A percentile compares a stretch with the other conserved stretches of the same genome.
phyloP scores from a whole-genome alignment of 1,140 invertebrate genomes.

The Temnothorax curvispinosus region DNA sequence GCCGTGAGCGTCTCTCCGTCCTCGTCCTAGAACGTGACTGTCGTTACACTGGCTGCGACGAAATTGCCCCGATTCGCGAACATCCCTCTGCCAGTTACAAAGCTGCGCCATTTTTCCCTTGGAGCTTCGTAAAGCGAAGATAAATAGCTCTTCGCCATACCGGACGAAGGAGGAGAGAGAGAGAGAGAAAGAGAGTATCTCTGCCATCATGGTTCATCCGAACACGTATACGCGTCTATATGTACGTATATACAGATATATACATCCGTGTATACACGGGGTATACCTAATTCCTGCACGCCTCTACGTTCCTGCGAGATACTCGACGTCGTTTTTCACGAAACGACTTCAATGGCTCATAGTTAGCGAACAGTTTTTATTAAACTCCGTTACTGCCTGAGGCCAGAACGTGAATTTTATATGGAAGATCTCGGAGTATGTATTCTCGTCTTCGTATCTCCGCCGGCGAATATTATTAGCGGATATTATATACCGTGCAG shows the following conservation, averaged over 20 bases:
- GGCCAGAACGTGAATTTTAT: conserved; percentile 29
- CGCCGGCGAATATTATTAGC: conserved; percentile 17
- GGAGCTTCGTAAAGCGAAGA: conserved; percentile 76
- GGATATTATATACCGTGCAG: background rate
- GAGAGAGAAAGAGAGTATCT: conserved; percentile 22
- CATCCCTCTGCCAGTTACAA: conserved; percentile 77
- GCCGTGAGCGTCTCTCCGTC: conserved; percentile 40
- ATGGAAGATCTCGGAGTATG: background rate
- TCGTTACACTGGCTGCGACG: conserved; percentile 73
- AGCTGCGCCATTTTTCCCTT: conserved; percentile 76
- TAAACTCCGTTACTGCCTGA: conserved; percentile 34
- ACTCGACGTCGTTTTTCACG: conserved; percentile 68
- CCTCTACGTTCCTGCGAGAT: conserved; percentile 41
- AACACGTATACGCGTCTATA: conserved; percentile 44
- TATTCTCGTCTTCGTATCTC: background rate
- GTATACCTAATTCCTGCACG: conserved; percentile 48
- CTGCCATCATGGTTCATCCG: conserved; percentile 49
- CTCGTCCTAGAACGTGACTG: conserved; percentile 64
- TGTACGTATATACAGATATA: background rate
- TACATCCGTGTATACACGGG: background rate
- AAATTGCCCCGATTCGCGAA: conserved; percentile 77
- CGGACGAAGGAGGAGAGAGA: conserved; percentile 47
- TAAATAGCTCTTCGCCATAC: conserved; percentile 75
- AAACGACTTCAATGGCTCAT: conserved; percentile 53
- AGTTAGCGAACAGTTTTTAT: conserved; percentile 60